Conservation (phyloP, 2,113 vertebrate genomes). For the Anarrhichthys ocellatus region DNA sequence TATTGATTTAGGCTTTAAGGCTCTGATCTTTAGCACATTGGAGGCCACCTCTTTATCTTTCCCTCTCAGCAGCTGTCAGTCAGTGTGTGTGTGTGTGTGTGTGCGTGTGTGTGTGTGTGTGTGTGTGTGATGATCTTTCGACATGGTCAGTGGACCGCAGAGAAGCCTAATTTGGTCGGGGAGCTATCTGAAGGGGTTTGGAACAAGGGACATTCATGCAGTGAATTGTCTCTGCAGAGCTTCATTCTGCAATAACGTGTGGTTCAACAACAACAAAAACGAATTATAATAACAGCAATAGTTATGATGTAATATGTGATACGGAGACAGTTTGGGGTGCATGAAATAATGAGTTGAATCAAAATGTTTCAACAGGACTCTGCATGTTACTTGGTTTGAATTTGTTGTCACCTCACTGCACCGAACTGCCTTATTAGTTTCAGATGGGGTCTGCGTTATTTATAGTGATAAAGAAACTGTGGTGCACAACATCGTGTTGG, state of each 20-base stretch:
- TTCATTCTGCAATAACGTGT: neutral
- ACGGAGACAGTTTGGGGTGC: neutral
- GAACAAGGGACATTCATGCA: conserved; percentile 32
- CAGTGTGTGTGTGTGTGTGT: conserved; percentile 27
- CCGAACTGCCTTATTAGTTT: conserved; percentile 54
- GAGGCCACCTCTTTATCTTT: conserved; percentile 57
- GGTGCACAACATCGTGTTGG: conserved; percentile 37
- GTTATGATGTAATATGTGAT: neutral
- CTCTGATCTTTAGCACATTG: conserved; percentile 69
- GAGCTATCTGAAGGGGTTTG: conserved; percentile 32
- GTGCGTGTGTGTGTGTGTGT: conserved; percentile 17
- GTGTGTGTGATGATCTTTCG: conserved; percentile 41
- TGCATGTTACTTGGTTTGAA: conserved; percentile 10
- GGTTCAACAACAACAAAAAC: conserved; percentile 4
- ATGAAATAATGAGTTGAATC: conserved; percentile 20
- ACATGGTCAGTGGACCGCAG: conserved; percentile 51
- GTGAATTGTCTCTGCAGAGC: conserved; percentile 9
- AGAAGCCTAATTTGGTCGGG: conserved; percentile 41
- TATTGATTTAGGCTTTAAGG: conserved; percentile 51
- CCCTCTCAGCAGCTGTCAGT: conserved; percentile 49
- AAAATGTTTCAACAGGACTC: conserved; percentile 11
- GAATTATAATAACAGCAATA: conserved; percentile 1
- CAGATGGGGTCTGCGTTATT: conserved; percentile 70
- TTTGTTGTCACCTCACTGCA: conserved; percentile 30
- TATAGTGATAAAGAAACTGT: conserved; percentile 56